Evolutionary conservation across 2,113 vertebrate species (phyloP).

Genomic region (Monarcha castaneiventris): DNA sequence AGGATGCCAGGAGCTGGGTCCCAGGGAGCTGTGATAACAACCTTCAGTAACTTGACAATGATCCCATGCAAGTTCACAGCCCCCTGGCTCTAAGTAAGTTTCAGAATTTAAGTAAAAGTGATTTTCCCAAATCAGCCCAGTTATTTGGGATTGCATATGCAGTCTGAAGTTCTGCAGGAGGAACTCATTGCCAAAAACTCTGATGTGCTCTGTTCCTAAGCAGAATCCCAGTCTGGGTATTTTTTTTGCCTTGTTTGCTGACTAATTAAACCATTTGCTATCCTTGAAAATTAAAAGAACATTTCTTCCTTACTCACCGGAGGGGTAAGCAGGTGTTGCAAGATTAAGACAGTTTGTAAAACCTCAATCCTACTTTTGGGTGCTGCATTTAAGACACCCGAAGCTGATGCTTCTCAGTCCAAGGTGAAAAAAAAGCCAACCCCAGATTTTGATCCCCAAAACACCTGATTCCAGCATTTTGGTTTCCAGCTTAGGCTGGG

Average conservation of each 20-base stretch:
- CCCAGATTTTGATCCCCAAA: neutral
- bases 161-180: neutral
- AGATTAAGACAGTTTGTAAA: neutral
- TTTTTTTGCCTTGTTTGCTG: neutral
- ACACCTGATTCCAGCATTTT: neutral
- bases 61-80: neutral
- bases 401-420: neutral
- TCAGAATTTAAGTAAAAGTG: neutral
- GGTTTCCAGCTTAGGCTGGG: neutral
- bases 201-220: neutral
- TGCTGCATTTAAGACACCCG: neutral
- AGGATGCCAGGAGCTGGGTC: neutral
- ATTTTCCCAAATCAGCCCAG: fast-evolving
- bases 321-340: neutral
- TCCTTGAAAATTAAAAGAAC: neutral
- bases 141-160: neutral
- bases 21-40: neutral
- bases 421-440: neutral
- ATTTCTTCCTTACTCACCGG: neutral
- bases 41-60: fast-evolving
- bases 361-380: neutral
- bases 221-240: neutral
- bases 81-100: neutral
- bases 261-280: neutral
- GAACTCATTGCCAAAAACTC: neutral